Conservation (phyloP, 2,888 invertebrate species). For the Drosophila austrosaltans region DNA sequence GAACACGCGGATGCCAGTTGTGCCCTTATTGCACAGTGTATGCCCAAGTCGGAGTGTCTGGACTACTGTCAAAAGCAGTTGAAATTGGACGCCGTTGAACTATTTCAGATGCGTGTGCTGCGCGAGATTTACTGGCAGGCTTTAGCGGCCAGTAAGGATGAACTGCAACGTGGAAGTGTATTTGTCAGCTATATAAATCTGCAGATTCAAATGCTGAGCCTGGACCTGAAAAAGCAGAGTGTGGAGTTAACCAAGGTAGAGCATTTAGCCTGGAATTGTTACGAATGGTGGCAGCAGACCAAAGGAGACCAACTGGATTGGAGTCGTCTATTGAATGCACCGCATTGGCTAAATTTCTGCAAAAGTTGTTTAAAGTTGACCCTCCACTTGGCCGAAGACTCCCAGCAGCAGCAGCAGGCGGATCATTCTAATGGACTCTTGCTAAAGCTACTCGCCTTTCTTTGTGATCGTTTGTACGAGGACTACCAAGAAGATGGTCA, state of each 20-base stretch:
- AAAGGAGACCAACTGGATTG: conserved; percentile 50
- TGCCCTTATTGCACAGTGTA: conserved; percentile 86
- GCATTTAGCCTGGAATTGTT: conserved; percentile 81
- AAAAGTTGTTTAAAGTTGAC: conserved; percentile 88
- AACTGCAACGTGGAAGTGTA: conserved; percentile 82
- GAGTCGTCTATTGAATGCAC: conserved; percentile 81
- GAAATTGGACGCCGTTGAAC: conserved; percentile 86
- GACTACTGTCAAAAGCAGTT: conserved; percentile 86
- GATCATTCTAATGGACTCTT: conserved; percentile 84
- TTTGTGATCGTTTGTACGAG: conserved; percentile 86
- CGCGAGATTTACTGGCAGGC: conserved; percentile 85
- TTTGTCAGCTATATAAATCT: conserved; percentile 85
- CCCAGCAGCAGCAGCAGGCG: conserved; percentile 40
- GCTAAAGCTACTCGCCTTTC: conserved; percentile 85
- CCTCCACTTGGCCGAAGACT: conserved; percentile 84
- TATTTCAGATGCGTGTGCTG: conserved; percentile 86
- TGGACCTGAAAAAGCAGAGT: conserved; percentile 83
- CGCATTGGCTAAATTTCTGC: conserved; percentile 86
- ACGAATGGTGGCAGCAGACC: conserved; percentile 68
- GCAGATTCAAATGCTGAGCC: conserved; percentile 84
- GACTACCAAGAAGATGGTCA: conserved; percentile 76
- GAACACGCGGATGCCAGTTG: conserved; percentile 86
- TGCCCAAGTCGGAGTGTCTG: conserved; percentile 85
- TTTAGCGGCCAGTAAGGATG: conserved; percentile 76
- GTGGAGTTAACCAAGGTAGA: conserved; percentile 84